Base-by-base conservation (phyloP, 2,888 invertebrate species). In the Xestobium rufovillosum region DNA sequence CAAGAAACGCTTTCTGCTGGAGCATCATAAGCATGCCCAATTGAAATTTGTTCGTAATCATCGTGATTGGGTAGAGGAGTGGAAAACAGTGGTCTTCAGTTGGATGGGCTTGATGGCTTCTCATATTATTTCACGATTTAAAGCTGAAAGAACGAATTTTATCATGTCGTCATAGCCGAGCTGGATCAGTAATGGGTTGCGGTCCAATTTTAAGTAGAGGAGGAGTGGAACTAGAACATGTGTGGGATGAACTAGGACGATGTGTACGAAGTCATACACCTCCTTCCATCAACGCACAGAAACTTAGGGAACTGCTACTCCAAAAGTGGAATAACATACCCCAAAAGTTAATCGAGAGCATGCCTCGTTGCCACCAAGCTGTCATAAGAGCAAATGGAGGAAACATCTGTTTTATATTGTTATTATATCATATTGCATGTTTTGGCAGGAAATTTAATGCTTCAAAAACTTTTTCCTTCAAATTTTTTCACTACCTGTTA, bases 91-190 rank as follows among this genome's bases (percentile, higher is more conserved):
- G n/a, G n/a, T n/a, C n/a, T 19, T 19, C 6, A 19, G 6, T 19
- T n/a, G n/a, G 23, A 19, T 19, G n/a, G n/a, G n/a, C 23, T 19
- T 19, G 23, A 19, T n/a, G 23, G 23, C n/a, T 31, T 8, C 14
- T 3, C 3, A 2, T 31, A 31, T 31, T 31, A 31, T 31, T 31
- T 11, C 31, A 31, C n/a, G 31, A 31, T 11, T 4, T 31, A 2
- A 4, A 12, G 12, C 16, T 17, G 16, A 3, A 16, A n/a, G 31
- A 31, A 16, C 1, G 11, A 10, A 12, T 31, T 19, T 16, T 19
- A n/a, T 4, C 31, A 6, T 15, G 31, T 2, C 14, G 13, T 15
- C 4, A 3, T 2, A 3, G 9, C 17, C 2, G 10, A 2, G 31
- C 2, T 2, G 19, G 12, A 2, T 4, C 17, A 11, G 12, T 31